Conservation (phyloP, 2,113 vertebrate genomes). For the Aldabrachelys gigantea region DNA sequence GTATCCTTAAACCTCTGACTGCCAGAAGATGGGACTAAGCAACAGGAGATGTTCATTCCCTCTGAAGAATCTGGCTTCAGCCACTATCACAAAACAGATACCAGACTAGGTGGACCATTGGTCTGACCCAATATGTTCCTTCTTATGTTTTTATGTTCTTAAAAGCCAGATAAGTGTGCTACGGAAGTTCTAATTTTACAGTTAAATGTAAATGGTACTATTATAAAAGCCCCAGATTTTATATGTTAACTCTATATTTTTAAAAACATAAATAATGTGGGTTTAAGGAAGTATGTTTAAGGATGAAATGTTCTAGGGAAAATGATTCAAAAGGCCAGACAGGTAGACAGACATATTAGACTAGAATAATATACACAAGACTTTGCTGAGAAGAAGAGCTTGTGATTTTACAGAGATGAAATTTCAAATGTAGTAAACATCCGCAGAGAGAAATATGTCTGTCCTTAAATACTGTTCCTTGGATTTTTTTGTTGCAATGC, state of each 20-base stretch:
- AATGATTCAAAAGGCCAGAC: not conserved
- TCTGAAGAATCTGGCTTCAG: not conserved
- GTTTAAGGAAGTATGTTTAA: not conserved
- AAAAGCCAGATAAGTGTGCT: not conserved
- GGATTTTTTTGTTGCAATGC: conserved; percentile 40
- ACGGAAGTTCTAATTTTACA: not conserved
- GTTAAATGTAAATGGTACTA: not conserved
- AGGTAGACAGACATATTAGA: not conserved
- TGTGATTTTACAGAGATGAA: conserved; percentile 7
- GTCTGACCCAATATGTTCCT: not conserved
- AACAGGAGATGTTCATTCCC: not conserved
- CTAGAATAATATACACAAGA: not conserved
- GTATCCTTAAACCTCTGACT: not conserved
- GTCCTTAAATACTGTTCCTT: conserved; percentile 34
- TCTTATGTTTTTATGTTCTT: not conserved
- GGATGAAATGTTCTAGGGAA: not conserved
- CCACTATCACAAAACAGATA: not conserved
- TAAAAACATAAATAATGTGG: not conserved
- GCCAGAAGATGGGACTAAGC: not conserved
- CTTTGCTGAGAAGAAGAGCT: not conserved
- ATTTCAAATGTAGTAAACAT: conserved; percentile 30
- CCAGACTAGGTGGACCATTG: not conserved
- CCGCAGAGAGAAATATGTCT: conserved; percentile 1
- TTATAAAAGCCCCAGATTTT: not conserved
- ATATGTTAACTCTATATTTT: not conserved